Base-by-base conservation (phyloP, 1,140 invertebrate species). In the Apis dorsata region DNA sequence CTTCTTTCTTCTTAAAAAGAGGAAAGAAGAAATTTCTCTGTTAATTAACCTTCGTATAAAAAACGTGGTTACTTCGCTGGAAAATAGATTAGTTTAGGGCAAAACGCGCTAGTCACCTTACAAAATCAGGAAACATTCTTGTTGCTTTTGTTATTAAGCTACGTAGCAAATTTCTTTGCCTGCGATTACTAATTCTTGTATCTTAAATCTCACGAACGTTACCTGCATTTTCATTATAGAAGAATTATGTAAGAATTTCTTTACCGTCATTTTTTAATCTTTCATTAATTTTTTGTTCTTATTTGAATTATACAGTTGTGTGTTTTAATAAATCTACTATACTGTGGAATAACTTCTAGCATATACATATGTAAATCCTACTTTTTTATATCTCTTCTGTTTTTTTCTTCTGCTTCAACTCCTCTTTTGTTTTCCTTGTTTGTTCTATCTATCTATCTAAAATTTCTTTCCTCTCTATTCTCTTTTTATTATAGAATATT, bases 41-140 rank as follows among this genome's bases (percentile, higher is more conserved):
- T 49, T 73, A 34, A 73, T 73, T 59, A 73, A 59, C 57, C 28
- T 74, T 74, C 28, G 12, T 34, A n/a, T 11, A n/a, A 34, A 74
- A 60, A 19, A 60, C 57, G 72, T 60, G 72, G 44, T 74, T 60
- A 34, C 72, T 5, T n/a, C 12, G 57, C 34, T 60, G 17, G 55
- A 17, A 74, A 60, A 74, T n/a, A 60, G 57, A 74, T 74, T 74
- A 60, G 28, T 73, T 55, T 34, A 28, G 53, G 24, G 11, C 8
- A 60, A 51, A 60, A 60, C 57, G 34, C 72, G 13, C 34, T n/a
- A 75, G 57, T 75, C 72, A 75, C 24, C 21, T 21, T 17, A 10
- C 57, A 49, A 12, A 62, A 24, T 21, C 28, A 49, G 57, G 57
- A 74, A 74, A 74, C 57, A 60, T 34, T 60, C 21, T 15, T 59